Base-by-base conservation (phyloP, 2,113 vertebrate genomes). In the Macquaria australasica region DNA sequence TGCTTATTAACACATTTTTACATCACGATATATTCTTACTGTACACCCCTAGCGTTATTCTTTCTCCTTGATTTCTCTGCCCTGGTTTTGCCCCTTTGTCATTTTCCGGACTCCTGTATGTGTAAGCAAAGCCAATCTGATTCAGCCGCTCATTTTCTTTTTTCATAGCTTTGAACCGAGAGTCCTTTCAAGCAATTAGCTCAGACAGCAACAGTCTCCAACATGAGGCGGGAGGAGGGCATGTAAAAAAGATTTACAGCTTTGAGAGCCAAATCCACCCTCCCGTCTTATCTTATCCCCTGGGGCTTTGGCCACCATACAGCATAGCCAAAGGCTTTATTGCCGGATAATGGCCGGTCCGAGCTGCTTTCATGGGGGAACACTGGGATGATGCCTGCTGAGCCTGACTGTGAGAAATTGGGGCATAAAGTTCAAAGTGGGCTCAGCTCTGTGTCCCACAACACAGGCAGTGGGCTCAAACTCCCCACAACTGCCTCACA, bases 151-250 rank as follows among this genome's bases (percentile, higher is more conserved):
- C 77, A 53, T 90, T 91, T 88, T 82, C 71, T 77, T 83, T 77
- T 83, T 82, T 84, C 84, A 85, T 81, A 81, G 87, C 82, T 84
- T 55, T 58, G 68, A 87, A 86, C 85, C 5, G 59, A 82, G 66
- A 89, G 87, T 89, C 85, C 69, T 92, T 87, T 91, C 79, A 89
- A 77, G 86, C 91, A 93, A 91, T 94, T 93, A 93, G 88, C 85
- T 84, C 87, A 45, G 80, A 84, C 77, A 83, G 89, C 83, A 84
- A 81, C 70, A 62, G 87, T 76, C 63, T 81, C 87, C 85, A 73
- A 87, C 73, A 75, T 68, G 80, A 85, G 78, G 81, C 18, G 68
- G 58, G 83, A 82, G 78, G 84, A 83, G 88, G 88, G 78, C 89
- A 80, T 88, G 89, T 91, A 83, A 90, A 92, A 92, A 88, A 91